phyloP scores from a whole-genome alignment of 2,888 invertebrate genomes.

The Antheraea yamamai region DNA sequence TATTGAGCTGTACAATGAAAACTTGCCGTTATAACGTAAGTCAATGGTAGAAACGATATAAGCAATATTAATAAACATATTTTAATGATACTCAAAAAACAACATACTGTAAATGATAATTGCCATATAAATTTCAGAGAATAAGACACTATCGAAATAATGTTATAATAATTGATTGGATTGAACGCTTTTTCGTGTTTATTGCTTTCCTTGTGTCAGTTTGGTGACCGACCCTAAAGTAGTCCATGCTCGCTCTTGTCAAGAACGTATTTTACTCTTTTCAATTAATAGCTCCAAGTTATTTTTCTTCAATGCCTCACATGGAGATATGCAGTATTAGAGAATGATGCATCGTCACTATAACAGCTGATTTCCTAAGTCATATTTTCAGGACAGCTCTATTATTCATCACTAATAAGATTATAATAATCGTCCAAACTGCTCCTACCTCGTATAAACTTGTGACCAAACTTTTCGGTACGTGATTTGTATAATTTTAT shows the following conservation, averaged over 20 bases:
- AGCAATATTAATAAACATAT: conserved; percentile 56
- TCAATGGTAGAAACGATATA: conserved; percentile 49
- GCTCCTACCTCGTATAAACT: conserved; percentile 39
- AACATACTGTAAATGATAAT: conserved; percentile 72
- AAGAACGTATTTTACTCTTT: conserved; percentile 75
- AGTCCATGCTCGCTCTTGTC: conserved; percentile 82
- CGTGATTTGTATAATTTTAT: conserved; percentile 12
- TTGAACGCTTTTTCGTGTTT: conserved; percentile 84
- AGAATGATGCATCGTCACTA: conserved; percentile 81
- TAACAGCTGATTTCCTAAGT: conserved; percentile 80
- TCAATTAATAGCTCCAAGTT: conserved; percentile 76
- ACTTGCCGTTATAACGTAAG: conserved; percentile 47
- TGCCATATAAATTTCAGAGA: conserved; percentile 57
- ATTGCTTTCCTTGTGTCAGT: conserved; percentile 84
- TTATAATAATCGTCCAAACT: conserved; percentile 72
- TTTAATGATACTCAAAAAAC: conserved; percentile 79
- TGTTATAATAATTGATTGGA: conserved; percentile 80
- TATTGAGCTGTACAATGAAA: background rate
- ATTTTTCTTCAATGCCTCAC: conserved; percentile 79
- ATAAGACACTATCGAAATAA: conserved; percentile 70
- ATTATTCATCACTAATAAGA: conserved; percentile 80
- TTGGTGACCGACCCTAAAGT: conserved; percentile 81
- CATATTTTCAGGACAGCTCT: conserved; percentile 80
- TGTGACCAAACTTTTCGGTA: conserved; percentile 2
- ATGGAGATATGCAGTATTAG: conserved; percentile 81